Percentiles rank a stretch among this genome's conserved stretches.
Conservation (phyloP, 2,113 vertebrate species). For the Fukomys damarensis region DNA sequence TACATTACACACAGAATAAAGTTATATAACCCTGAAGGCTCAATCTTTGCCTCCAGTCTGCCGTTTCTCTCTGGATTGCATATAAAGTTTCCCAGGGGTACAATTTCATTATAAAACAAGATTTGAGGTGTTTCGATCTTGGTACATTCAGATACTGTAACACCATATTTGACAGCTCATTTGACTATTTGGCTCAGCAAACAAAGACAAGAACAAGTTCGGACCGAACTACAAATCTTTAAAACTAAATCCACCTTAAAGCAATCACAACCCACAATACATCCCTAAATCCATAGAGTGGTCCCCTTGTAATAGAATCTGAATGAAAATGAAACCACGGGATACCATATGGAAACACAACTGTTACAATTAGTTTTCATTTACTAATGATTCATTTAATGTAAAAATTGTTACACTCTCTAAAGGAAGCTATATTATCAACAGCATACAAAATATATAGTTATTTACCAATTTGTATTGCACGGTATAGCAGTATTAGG, state of each 20-base stretch:
- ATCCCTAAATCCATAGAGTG: not conserved
- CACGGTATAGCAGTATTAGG: no score
- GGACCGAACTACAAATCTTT: not conserved
- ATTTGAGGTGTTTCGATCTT: conserved; percentile 30
- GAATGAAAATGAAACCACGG: not conserved
- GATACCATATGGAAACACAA: not conserved
- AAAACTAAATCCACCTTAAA: not conserved
- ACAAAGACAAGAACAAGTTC: not conserved
- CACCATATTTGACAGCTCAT: not conserved
- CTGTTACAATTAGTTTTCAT: not conserved
- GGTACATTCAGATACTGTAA: not conserved
- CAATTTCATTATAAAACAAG: conserved; percentile 72
- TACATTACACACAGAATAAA: conserved; percentile 67
- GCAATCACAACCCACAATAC: not conserved
- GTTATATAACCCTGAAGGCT: conserved; percentile 73
- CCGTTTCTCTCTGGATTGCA: conserved; percentile 76
- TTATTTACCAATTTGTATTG: not conserved
- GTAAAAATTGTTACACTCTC: not conserved
- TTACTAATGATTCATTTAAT: not conserved
- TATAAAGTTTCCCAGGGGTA: conserved; percentile 74
- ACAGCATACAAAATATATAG: not conserved
- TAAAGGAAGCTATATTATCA: not conserved
- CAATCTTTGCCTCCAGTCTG: conserved; percentile 71
- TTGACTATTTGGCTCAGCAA: not conserved
- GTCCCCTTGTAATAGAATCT: not conserved